Conservation (phyloP, 2,113 vertebrate species). For the Dolichotis patagonum region DNA sequence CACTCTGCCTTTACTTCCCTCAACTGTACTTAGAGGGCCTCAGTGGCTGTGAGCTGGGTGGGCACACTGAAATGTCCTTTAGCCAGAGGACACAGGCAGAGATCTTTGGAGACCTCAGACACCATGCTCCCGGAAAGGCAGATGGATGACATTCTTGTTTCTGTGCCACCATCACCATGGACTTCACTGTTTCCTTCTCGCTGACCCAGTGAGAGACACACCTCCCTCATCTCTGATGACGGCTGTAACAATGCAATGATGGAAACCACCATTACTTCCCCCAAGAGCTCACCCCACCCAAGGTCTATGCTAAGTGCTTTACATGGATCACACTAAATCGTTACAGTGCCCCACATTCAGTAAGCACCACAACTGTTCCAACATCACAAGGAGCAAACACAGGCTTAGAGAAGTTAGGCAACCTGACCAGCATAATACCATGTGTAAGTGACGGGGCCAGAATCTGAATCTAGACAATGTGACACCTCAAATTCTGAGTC, state of each 20-base stretch:
- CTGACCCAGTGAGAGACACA: not conserved
- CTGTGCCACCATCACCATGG: not conserved
- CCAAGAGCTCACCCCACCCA: rapidly evolving
- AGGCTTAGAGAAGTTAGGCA: not conserved
- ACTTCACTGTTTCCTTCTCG: not conserved
- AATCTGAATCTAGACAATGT: not conserved
- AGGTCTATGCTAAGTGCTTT: not conserved
- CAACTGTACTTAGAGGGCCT: rapidly evolving
- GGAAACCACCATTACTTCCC: not conserved
- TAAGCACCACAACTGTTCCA: rapidly evolving
- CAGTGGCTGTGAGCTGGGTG: not conserved
- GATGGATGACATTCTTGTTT: not conserved
- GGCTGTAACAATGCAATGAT: rapidly evolving
- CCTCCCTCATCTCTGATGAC: not conserved
- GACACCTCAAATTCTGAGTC: not conserved
- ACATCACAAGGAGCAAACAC: not conserved
- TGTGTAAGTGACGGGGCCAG: not conserved
- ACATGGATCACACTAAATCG: not conserved
- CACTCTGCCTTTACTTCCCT: not conserved
- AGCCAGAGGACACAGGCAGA: not conserved
- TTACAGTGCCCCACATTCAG: rapidly evolving
- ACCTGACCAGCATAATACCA: not conserved
- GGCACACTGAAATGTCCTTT: not conserved
- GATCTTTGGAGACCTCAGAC: not conserved
- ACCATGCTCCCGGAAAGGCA: not conserved